Base-by-base conservation (phyloP, 2,113 vertebrate species). In the Hemicordylus capensis region DNA sequence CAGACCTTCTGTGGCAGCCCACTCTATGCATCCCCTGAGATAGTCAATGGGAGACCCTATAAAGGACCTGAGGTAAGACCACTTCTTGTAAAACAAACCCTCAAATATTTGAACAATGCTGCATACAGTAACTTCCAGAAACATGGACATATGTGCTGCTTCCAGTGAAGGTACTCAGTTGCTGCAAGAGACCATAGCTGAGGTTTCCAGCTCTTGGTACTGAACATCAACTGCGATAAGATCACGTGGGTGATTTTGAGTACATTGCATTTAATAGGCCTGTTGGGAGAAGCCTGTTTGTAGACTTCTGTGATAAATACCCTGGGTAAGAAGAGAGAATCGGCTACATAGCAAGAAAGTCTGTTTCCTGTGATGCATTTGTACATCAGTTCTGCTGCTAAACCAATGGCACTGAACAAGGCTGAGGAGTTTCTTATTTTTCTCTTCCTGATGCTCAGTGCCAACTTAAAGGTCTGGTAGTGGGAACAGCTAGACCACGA, bases 1-100 rank as follows among this genome's bases (percentile, higher is more conserved):
- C 98, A 99, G 94, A 99, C 99, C 0, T 99, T 97, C 92, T 99
- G 99, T 0, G 99, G 99, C 59, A 99, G 98, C 84, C 98, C 98
- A 0, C 96, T 99, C 67, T 99, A 99, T 0, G 98, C 99, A 0
- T 99, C 99, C 0, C 99, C 99, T 0, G 99, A 99, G 94, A 99
- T 99, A 3, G 97, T 99, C 88, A 99, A 99, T 0, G 99, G 98
- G 7, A 95, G 97, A 34, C 99, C 99, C 0, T 99, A 99, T 95
- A 96, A 76, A 10, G 99, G 99, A 84, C 97, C 97, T 0, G 97
- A 97, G 96, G 97, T 97, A 15, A 84, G 96, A 69, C 28, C 4
- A 6, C 22, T 67, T 11, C 79, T 54, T 51, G 31, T n/a, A 15
- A 76, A 61, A 67, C n/a, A 80, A 17, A 34, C 28, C 10, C 63